These are phyloP conservation scores for Anoura caudifer DNA, from an alignment of 2,113 vertebrate species.

Conservation along the genomic window DNA sequence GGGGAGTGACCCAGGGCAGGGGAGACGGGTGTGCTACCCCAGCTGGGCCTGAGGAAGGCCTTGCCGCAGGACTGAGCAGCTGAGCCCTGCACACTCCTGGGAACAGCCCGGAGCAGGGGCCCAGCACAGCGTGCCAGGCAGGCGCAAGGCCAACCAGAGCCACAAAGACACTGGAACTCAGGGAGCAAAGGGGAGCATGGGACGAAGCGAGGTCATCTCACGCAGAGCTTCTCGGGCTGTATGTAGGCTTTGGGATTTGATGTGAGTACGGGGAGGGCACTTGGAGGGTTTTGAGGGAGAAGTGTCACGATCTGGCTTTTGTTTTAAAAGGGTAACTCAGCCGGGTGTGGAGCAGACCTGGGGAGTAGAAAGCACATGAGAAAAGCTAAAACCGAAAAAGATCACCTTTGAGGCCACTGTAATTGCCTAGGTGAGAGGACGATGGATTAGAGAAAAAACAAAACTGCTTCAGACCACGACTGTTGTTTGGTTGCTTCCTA, in stretches of 20 bases:
- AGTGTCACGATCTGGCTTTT: neutral
- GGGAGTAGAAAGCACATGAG: neutral
- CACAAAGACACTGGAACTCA: neutral
- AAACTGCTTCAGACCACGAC: neutral
- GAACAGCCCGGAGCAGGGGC: neutral
- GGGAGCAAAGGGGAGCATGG: accelerated
- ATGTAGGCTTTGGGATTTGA: neutral
- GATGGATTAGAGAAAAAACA: neutral
- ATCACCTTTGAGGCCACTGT: neutral
- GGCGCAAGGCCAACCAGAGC: neutral
- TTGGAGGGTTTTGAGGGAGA: neutral
- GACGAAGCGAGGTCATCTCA: neutral
- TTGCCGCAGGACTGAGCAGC: neutral
- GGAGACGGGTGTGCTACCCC: neutral
- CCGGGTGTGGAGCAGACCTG: neutral
- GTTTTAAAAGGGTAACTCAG: neutral
- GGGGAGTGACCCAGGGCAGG: neutral
- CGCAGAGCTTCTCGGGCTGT: neutral
- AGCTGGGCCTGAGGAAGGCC: neutral
- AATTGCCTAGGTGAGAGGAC: neutral
- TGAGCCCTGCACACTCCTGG: neutral
- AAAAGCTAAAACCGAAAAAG: neutral
- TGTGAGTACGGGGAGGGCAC: neutral
- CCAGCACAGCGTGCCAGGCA: neutral
- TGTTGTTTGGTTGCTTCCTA: neutral